Conservation (phyloP, 2,797 vertebrate species). For the Mus caroli region DNA sequence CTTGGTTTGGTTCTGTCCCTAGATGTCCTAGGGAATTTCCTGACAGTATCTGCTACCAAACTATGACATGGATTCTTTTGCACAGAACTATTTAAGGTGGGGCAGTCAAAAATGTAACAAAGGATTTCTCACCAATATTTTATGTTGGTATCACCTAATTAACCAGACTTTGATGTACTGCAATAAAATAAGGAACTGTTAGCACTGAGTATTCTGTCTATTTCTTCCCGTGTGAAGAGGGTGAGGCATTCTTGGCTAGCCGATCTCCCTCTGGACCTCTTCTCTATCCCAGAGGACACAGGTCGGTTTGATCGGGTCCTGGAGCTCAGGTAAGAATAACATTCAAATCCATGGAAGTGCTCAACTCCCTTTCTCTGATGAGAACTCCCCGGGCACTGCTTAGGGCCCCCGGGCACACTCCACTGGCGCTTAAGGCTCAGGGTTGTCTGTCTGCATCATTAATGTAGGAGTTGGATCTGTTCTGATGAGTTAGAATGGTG, state of each 20-base stretch:
- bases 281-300: background rate
- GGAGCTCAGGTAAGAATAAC: background rate
- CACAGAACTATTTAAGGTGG: constrained; percentile 99
- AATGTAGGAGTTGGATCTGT: background rate
- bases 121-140: constrained; percentile 93
- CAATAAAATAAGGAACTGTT: constrained; percentile 98
- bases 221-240: constrained; percentile 61
- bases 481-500: background rate
- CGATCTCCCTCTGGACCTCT: background rate
- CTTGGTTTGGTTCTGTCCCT: constrained; percentile 91
- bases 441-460: background rate
- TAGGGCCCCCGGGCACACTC: background rate
- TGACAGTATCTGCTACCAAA: constrained; percentile 94
- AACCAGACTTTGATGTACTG: constrained; percentile 98
- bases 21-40: constrained; percentile 92
- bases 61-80: constrained; percentile 96
- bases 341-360: background rate
- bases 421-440: background rate
- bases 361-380: background rate
- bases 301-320: background rate
- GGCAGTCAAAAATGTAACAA: constrained; percentile 92
- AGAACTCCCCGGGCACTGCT: background rate
- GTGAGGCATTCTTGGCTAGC: background rate
- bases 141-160: constrained; percentile 95
- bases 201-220: constrained; percentile 87